phyloP scores from a whole-genome alignment of 2,888 invertebrate species.

The Penaeus monodon region DNA sequence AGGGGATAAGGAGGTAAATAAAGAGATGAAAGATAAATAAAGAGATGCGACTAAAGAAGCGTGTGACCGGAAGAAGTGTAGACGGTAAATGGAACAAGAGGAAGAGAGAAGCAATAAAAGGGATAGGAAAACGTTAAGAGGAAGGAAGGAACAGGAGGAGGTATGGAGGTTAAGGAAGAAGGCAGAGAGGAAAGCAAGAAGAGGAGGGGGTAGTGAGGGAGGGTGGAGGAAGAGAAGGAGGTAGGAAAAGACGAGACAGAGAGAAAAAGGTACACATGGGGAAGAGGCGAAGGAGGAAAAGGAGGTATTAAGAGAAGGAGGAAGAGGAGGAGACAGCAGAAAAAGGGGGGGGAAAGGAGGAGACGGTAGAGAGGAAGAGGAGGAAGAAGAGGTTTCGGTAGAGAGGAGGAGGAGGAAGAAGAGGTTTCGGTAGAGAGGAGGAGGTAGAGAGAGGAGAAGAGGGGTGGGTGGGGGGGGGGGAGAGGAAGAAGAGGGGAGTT shows the following conservation, averaged over 20 bases:
- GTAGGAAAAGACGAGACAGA: background rate
- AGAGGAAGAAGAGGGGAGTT: background rate
- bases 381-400: background rate
- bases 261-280: background rate
- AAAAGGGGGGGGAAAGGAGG: background rate
- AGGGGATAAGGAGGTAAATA: too few relatives aligned
- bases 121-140: too few relatives aligned
- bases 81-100: too few relatives aligned
- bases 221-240: background rate
- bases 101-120: too few relatives aligned
- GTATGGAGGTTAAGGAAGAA: background rate
- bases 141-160: too few relatives aligned
- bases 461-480: background rate
- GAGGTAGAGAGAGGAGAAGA: background rate
- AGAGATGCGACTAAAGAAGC: background rate
- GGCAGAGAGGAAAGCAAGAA: background rate
- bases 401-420: background rate
- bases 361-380: too few relatives aligned
- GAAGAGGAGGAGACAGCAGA: background rate
- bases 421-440: background rate
- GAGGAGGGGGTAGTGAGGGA: background rate
- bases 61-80: background rate
- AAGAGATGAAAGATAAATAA: background rate
- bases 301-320: background rate
- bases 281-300: background rate